A percentile compares a stretch with the other conserved stretches of the same genome.
phyloP scores from a whole-genome alignment of 2,113 vertebrate genomes.

The Potamarius usumacintae region DNA sequence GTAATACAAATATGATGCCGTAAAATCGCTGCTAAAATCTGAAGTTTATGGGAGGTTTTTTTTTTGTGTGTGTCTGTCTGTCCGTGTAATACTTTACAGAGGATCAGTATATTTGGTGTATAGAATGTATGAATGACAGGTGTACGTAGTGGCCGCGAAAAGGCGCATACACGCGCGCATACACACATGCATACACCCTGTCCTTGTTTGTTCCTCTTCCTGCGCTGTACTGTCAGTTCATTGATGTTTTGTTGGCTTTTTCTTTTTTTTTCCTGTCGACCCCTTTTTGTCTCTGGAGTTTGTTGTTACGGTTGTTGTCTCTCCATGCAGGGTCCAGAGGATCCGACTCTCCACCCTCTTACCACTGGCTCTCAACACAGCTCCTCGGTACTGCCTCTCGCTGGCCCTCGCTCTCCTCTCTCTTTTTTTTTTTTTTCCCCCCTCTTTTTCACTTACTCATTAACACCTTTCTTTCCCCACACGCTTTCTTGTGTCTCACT shows the following conservation, averaged over 20 bases:
- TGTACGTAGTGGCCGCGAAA: neutral
- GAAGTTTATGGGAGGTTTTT: too few relatives aligned
- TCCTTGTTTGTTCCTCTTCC: constrained; percentile 32
- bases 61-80: neutral
- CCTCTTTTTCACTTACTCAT: constrained; percentile 13
- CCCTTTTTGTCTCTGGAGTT: constrained; percentile 70
- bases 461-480: constrained; percentile 16
- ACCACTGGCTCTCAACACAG: constrained; percentile 79
- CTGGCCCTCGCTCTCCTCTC: constrained; percentile 44
- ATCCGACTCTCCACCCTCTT: constrained; percentile 77
- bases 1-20: neutral
- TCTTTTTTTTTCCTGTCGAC: neutral
- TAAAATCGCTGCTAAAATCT: neutral
- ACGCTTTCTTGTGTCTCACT: constrained; percentile 6
- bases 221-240: constrained; percentile 44
- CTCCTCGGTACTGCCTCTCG: constrained; percentile 78
- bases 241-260: constrained; percentile 21
- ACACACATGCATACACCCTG: neutral
- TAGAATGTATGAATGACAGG: neutral
- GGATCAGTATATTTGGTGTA: neutral
- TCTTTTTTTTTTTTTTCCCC: neutral
- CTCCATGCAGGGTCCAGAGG: constrained; percentile 81
- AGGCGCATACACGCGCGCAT: neutral
- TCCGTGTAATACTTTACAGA: neutral
- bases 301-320: constrained; percentile 80